These are phyloP conservation scores for human (Homo sapiens) DNA, from an alignment of 2,113 vertebrate genomes.

Conservation along the genomic window GRCh38 chr2:67819001-67819500, in stretches of 20 bases:
- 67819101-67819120: not conserved
- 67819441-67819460: not conserved
- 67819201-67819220: not conserved
- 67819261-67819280: not conserved
- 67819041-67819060: not conserved
- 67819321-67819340: not conserved
- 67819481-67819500: not conserved
- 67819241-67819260: not conserved
- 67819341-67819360: not conserved
- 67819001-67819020: not conserved
- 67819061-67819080: not conserved
- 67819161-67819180: not conserved
- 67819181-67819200: not conserved
- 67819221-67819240: not conserved
- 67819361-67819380: not conserved
- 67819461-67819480: not conserved
- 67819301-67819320: not conserved
- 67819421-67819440: not conserved
- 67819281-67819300: not conserved
- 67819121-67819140: not conserved
- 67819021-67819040: not conserved
- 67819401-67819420: not conserved
- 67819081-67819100: not conserved
- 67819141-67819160: not conserved
- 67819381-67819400: not conserved